phyloP scores from a whole-genome alignment of 2,888 invertebrate genomes.

The Theodoxus fluviatilis region DNA sequence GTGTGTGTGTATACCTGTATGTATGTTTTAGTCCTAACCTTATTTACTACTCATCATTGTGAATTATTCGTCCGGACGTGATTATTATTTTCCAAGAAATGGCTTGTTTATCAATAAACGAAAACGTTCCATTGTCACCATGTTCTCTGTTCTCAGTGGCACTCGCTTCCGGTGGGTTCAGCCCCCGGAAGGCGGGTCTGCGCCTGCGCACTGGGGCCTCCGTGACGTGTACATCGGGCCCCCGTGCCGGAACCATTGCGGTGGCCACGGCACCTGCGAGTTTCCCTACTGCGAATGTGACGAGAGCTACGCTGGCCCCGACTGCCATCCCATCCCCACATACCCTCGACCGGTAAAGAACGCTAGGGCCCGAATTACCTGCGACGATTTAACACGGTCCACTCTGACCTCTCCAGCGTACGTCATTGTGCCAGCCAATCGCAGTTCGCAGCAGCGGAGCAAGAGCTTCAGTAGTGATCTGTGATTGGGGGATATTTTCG shows the following conservation, averaged over 20 bases:
- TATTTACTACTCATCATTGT: background rate
- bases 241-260: slow-evolving; percentile 60
- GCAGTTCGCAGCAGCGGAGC: background rate
- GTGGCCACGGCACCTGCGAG: slow-evolving; percentile 63
- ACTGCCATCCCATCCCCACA: slow-evolving; percentile 40
- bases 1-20: background rate
- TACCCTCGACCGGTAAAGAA: slow-evolving; percentile 40
- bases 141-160: slow-evolving; percentile 40
- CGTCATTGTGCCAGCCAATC: too few species aligned
- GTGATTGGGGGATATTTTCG: background rate
- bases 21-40: background rate
- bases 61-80: too few species aligned
- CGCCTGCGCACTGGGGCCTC: slow-evolving; percentile 57
- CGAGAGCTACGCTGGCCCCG: slow-evolving; percentile 46
- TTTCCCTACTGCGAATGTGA: slow-evolving; percentile 55
- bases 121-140: background rate
- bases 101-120: background rate
- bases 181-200: slow-evolving; percentile 35
- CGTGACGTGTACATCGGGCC: slow-evolving; percentile 65
- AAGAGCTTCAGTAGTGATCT: background rate
- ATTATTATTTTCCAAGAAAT: too few species aligned
- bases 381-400: background rate
- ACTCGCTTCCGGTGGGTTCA: slow-evolving; percentile 64
- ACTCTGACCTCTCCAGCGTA: too few species aligned
- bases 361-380: background rate